phyloP scores from a whole-genome alignment of 2,797 vertebrate species.

The Leuciscus waleckii region DNA sequence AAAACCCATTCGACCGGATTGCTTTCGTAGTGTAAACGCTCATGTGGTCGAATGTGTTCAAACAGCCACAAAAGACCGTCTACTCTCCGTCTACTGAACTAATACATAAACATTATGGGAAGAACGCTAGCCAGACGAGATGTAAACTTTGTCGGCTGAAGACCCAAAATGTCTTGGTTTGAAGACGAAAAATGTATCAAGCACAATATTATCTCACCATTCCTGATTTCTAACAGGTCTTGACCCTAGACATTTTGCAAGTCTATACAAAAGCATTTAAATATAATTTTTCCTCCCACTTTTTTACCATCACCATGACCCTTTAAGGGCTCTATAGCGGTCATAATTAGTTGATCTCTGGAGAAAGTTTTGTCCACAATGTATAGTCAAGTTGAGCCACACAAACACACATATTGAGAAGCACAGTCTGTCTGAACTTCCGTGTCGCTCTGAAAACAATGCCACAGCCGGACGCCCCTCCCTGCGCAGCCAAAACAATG shows the following conservation, averaged over 20 bases:
- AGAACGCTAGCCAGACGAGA: too few relatives aligned
- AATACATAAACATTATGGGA: too few relatives aligned
- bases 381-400: neutral
- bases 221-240: too few relatives aligned
- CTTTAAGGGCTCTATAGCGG: neutral
- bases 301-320: neutral
- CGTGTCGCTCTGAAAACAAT: slow-evolving; percentile 70
- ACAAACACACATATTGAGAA: slow-evolving; percentile 15
- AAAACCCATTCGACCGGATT: too few relatives aligned
- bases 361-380: neutral
- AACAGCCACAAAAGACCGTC: too few relatives aligned
- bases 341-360: neutral
- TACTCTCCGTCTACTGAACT: too few relatives aligned
- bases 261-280: neutral
- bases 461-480: slow-evolving; percentile 64
- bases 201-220: too few relatives aligned
- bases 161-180: too few relatives aligned
- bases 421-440: slow-evolving; percentile 54
- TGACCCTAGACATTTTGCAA: neutral
- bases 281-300: neutral
- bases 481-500: slow-evolving; percentile 58
- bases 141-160: too few relatives aligned
- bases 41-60: too few relatives aligned
- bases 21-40: too few relatives aligned
- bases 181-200: too few relatives aligned